A percentile compares a stretch with the other conserved stretches of the same genome.
Conservation (phyloP, 2,113 vertebrate species). For the Aythya baeri region DNA sequence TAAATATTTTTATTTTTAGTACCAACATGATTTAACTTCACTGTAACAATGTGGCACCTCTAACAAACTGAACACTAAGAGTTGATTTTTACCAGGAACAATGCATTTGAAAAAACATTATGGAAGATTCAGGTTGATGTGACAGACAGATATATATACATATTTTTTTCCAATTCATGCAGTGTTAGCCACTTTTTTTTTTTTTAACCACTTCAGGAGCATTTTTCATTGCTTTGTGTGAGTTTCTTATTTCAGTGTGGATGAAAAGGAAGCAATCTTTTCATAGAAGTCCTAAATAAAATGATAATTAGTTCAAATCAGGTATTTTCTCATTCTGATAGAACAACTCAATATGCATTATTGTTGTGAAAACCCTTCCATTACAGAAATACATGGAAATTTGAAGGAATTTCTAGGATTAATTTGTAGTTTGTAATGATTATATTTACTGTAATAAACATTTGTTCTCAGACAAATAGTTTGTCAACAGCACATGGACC, state of each 20-base stretch:
- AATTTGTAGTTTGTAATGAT: background rate
- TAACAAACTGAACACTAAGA: background rate
- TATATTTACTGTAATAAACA: background rate
- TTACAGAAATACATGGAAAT: background rate
- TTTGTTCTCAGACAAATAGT: background rate
- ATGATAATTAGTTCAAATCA: background rate
- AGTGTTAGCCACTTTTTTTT: background rate
- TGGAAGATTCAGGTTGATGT: background rate
- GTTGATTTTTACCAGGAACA: background rate
- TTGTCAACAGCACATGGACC: background rate
- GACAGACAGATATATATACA: background rate
- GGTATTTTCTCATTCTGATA: background rate
- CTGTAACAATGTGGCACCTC: background rate
- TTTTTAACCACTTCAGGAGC: background rate
- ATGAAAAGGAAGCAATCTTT: background rate
- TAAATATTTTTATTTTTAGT: too few relatives aligned
- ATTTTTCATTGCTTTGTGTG: background rate
- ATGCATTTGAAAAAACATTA: background rate
- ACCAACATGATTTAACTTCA: background rate
- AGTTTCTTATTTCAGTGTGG: background rate
- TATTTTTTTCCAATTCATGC: background rate
- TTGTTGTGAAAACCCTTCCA: background rate
- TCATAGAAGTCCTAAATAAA: background rate
- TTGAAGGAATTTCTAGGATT: background rate
- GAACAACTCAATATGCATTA: background rate